Base-by-base conservation (phyloP, 2,113 vertebrate genomes). In the Isichthys henryi region DNA sequence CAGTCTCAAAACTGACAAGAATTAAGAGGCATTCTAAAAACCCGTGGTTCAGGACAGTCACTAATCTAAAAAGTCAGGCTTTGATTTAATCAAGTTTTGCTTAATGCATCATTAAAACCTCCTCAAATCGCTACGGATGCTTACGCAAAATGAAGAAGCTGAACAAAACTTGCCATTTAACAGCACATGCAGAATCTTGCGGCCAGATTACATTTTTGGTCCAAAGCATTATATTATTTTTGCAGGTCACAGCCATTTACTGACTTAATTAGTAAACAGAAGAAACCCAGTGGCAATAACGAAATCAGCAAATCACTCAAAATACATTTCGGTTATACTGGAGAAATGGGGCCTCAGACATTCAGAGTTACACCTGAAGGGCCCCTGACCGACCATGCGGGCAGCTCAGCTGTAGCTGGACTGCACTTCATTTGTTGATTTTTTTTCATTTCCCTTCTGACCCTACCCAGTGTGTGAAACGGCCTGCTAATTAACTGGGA, bases 391-490 rank as follows among this genome's bases (percentile, higher is more conserved):
- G 2, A 21, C 19, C 52, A 6, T 19, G 17, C 52, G 1, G 52
- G 17, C 17, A 17, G 50, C 17, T 19, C 53, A 86, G 88, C 35
- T 90, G 58, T 87, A 3, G 46, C 85, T 70, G 88, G 62, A 70
- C 62, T 91, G 82, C 86, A 89, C 88, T 92, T 92, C 90, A 95
- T 94, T 93, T 93, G 93, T 91, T 88, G 43, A 92, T 92, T 93
- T 93, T 39, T 94, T 35, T 35, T 91, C 92, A 90, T 93, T 93
- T 94, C 89, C 90, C 93, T 92, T 93, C 92, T 94, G 94, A 96
- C 95, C 94, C 93, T 92, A 89, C 92, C 90, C 93, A 93, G 94
- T 88, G 94, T 94, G 95, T 96, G 94, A 96, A 95, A 94, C 92
- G 88, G 91, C 92, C 92, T 43, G 53, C 94, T 95, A 95, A 95